A percentile compares a stretch with the other conserved stretches of the same genome.
Conservation (phyloP, 2,888 invertebrate species). For the Spialia ferax region DNA sequence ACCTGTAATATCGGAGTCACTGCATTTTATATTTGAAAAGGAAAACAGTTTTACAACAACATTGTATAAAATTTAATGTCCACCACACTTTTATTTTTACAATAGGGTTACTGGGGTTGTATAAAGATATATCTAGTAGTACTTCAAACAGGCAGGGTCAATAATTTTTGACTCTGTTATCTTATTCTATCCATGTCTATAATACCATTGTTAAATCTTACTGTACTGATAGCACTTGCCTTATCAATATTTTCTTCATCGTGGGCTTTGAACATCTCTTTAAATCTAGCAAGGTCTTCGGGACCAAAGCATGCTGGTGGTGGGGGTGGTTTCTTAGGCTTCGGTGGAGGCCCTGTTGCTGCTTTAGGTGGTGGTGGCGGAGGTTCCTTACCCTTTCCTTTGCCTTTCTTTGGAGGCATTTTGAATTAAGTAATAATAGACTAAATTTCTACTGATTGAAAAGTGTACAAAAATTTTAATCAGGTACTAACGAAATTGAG, state of each 20-base stretch:
- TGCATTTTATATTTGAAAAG: neutral
- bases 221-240: slow-evolving; percentile 54
- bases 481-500: neutral
- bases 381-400: slow-evolving; percentile 53
- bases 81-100: too few relatives aligned
- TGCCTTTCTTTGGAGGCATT: slow-evolving; percentile 68
- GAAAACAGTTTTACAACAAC: neutral
- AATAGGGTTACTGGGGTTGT: too few relatives aligned
- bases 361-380: slow-evolving; percentile 48
- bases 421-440: neutral
- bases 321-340: slow-evolving; percentile 73
- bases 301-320: slow-evolving; percentile 72
- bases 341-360: slow-evolving; percentile 59
- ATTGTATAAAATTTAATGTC: too few relatives aligned
- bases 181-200: neutral
- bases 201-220: too few relatives aligned
- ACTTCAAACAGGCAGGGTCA: neutral
- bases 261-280: slow-evolving; percentile 66
- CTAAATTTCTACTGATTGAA: slow-evolving; percentile 5
- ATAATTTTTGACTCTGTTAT: too few relatives aligned
- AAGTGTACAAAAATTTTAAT: slow-evolving; percentile 4
- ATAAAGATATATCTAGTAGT: too few relatives aligned
- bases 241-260: slow-evolving; percentile 76
- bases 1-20: slow-evolving; percentile 55
- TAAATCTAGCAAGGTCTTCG: slow-evolving; percentile 69